Evolutionary conservation across 2,797 vertebrate genomes (phyloP), one percentile per base, ranked within the genome.

Genomic region (Trachops cirrhosus): DNA sequence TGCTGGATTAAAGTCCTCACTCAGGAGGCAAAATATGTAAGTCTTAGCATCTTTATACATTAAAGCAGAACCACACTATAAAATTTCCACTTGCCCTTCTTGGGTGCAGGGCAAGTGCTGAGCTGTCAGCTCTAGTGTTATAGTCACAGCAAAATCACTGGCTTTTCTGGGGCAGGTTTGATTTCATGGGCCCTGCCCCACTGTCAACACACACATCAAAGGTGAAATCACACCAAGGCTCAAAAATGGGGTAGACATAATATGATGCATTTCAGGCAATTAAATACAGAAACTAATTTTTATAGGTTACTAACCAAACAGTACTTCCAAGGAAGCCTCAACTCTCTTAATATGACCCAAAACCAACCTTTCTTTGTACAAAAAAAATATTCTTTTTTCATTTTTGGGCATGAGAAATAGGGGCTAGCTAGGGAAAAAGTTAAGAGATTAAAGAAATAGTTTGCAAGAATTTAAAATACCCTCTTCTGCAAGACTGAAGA

Each of bases 1-100:
- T 57, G 79, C 37, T 86, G 91, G 83, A 94, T 96, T 91, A 95
- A 96, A 97, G 79, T 29, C 70, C 70, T 95, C 83, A 71, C 91
- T 94, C 88, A 84, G 74, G 34, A 89, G 48, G 88, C 48, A 92
- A 88, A 97, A 89, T 75, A 44, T 19, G 62, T 52, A 78, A 86
- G 37, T 70, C 92, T 88, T 78, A 64, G 74, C 67, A 74, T 93
- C 79, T 94, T 91, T 88, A 50, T 48, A 77, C 62, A 54, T 95
- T 84, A 92, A 26, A 86, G 52, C 86, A 92, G 64, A 96, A 62
- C 78, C 52, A 39, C 15, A 46, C 79, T 86, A 41, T 86, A 75
- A 87, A 80, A 93, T 94, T 94, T 95, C 82, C 85, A 83, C 77
- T 86, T 93, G 54, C 62, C 86, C 34, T 57, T 77, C 64, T 82